Base-by-base conservation (phyloP, 2,113 vertebrate species). In the Cololabis saira region DNA sequence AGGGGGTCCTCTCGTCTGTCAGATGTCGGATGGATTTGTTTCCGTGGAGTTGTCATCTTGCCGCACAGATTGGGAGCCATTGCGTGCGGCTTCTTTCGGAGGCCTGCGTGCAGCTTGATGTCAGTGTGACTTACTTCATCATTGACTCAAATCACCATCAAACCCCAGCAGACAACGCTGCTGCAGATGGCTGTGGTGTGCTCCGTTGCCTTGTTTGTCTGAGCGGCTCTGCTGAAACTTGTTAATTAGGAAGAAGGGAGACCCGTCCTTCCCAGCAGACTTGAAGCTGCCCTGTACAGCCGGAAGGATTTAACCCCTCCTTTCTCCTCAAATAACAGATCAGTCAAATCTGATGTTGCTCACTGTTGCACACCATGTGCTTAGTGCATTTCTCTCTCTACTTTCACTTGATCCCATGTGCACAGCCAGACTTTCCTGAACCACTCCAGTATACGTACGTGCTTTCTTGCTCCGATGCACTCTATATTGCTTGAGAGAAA, bases 141-240 rank as follows among this genome's bases (percentile, higher is more conserved):
- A 61, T 87, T 88, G 88, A 75, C 82, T 82, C 74, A 78, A 60
- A 87, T 90, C 82, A 84, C 67, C 77, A 80, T 84, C 87, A 87
- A 78, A 71, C 54, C 50, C 43, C n/a, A 1, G 66, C 72, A 58
- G 68, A 71, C 14, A 27, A 37, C 10, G 52, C 65, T 12, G 62
- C 53, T 80, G 74, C 77, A 89, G 85, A 89, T 74, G 81, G 78
- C 67, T 19, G 68, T 76, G 65, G 69, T 52, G 76, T 61, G 84
- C 84, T 70, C 67, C 0, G 44, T 18, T 50, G 82, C 62, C 62
- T 74, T 51, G 66, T 80, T 77, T 65, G 72, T 82, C 72, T 63
- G 71, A 74, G 78, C n/a, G 6, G 42, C 49, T 80, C 67, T 73
- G 78, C 82, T 78, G 67, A 82, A 45, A 47, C 49, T 73, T 61